Percentiles rank a stretch among this genome's conserved stretches.
Conservation (phyloP, 1,140 invertebrate genomes). For the Capitella teleta region DNA sequence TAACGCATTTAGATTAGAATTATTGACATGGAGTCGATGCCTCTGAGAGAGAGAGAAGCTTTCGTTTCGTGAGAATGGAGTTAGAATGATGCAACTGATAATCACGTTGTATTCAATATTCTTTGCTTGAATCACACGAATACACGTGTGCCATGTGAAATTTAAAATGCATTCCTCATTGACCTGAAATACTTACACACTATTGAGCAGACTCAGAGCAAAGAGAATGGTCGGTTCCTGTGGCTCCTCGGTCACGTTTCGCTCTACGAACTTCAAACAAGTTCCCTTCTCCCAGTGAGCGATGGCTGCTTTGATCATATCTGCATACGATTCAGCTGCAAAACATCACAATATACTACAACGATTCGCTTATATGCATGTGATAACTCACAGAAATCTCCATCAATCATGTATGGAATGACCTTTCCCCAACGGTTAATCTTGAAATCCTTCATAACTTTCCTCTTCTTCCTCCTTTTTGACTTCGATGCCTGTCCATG, state of each 20-base stretch:
- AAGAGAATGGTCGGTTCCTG: constrained; percentile 3
- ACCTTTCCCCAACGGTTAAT: constrained; percentile 28
- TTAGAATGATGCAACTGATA: neutral
- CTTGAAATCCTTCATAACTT: neutral
- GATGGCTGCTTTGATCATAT: constrained; percentile 27
- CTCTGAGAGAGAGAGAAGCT: no score
- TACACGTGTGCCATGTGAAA: neutral
- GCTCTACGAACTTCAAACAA: constrained; percentile 17
- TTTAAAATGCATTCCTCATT: neutral
- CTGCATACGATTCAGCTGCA: neutral
- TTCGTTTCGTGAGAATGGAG: no score
- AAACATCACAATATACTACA: neutral
- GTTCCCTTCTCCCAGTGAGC: constrained; percentile 20
- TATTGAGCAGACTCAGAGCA: neutral
- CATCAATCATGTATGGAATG: constrained; percentile 36
- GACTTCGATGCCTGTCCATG: no score
- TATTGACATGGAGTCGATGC: no score
- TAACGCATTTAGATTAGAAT: no score
- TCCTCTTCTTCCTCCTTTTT: neutral
- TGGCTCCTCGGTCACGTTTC: neutral
- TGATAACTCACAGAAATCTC: neutral
- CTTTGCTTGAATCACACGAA: no score
- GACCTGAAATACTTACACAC: neutral
- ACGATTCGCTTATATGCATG: neutral
- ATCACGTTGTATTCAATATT: neutral